Evolutionary conservation across 2,113 vertebrate genomes (phyloP), one percentile per base, ranked within the genome.

Genomic region (Baryphthengus martii): DNA sequence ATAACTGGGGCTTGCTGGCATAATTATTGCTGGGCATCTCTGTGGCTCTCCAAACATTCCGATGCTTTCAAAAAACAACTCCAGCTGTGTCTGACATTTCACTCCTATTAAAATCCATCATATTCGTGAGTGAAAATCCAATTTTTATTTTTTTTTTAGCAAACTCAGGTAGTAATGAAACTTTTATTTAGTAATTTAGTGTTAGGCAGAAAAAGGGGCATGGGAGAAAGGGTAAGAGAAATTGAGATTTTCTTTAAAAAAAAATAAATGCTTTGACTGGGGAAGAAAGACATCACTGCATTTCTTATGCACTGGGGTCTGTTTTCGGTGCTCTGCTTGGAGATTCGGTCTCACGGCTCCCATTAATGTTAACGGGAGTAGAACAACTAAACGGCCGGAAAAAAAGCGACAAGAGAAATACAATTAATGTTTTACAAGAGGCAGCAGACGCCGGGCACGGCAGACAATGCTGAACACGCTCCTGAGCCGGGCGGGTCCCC

Each of bases 61-160:
- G 14, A 55, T n/a, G 79, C 94, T 93, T 95, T 90, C 62, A 79
- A 71, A 96, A 79, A 77, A 44, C 73, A 81, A 53, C 89, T 71
- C 96, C 96, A 95, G 96, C 96, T 95, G 93, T 39, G 76, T 20
- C 96, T 97, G 94, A 96, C 96, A 97, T 97, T 97, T 97, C 89
- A 23, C 73, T 89, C 44, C 92, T 80, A 93, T 96, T 96, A 96
- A 94, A 96, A 97, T 95, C 93, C 92, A 92, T 90, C 89, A 49
- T 86, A 72, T 76, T 81, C 17, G 77, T 68, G 86, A 95, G 95
- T 65, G 53, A 84, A 95, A 97, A 89, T 94, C 24, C 39, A n/a
- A 72, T 79, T 85, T n/a, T n/a, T n/a, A n/a, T n/a, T n/a, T n/a
- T n/a, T n/a, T n/a, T 91, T 93, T 87, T 65, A 74, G 82, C 79